Conservation (phyloP, 2,113 vertebrate species). For the Trematocara nigrifrons region DNA sequence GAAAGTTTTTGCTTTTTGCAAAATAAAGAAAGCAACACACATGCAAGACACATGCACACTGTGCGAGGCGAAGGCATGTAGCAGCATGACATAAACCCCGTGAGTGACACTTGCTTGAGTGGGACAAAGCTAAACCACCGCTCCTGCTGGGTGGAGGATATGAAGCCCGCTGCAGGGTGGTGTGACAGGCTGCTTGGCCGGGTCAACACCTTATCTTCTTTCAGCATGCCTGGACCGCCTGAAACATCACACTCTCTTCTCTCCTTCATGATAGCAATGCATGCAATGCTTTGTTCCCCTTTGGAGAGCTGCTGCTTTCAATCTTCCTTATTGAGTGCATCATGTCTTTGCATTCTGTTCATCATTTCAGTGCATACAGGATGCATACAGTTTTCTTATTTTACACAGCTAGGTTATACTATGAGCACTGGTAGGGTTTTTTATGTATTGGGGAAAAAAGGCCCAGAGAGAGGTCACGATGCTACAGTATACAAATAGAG, state of each 20-base stretch:
- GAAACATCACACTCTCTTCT: background rate
- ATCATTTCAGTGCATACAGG: background rate
- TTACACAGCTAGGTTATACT: background rate
- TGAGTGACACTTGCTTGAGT: conserved; percentile 41
- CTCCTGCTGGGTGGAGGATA: conserved; percentile 46
- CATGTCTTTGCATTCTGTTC: background rate
- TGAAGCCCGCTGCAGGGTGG: conserved; percentile 22
- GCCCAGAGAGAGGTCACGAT: background rate
- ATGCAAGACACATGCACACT: background rate
- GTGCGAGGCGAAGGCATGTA: conserved; percentile 35
- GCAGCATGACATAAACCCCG: conserved; percentile 41
- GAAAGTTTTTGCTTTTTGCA: background rate
- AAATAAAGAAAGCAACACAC: background rate
- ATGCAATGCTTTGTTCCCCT: conserved; percentile 19
- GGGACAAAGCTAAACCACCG: conserved; percentile 23
- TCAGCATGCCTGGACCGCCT: conserved; percentile 29
- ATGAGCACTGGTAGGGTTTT: background rate
- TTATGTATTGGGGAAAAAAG: background rate
- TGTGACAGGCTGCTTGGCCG: background rate
- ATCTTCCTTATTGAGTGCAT: background rate
- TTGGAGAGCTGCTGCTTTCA: background rate
- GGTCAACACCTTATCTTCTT: conserved; percentile 41
- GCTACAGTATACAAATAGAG: background rate
- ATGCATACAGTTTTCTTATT: background rate
- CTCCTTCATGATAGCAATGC: background rate